phyloP scores from a whole-genome alignment of 2,888 invertebrate species.

The Hyalella azteca region DNA sequence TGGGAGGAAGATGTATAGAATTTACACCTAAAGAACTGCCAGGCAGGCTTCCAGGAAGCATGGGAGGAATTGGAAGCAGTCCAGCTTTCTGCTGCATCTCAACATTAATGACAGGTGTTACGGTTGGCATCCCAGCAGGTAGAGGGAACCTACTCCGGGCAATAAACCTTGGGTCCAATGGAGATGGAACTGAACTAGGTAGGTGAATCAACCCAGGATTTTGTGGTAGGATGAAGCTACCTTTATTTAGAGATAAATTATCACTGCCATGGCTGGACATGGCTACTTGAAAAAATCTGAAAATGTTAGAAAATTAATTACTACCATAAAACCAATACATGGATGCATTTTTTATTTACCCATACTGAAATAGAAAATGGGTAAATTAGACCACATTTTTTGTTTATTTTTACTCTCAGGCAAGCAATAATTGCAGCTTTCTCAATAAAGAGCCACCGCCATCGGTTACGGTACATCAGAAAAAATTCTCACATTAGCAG shows the following conservation, averaged over 20 bases:
- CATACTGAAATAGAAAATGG: too few relatives aligned
- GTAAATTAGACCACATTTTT: too few relatives aligned
- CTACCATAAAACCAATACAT: neutral
- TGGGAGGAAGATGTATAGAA: neutral
- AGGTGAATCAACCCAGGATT: neutral
- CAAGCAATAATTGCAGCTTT: too few relatives aligned
- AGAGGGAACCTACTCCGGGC: neutral
- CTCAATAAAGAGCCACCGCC: too few relatives aligned
- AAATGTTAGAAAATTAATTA: neutral
- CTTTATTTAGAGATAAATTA: neutral
- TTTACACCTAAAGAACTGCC: neutral
- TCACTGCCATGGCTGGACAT: neutral
- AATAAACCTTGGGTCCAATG: neutral
- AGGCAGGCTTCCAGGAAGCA: neutral
- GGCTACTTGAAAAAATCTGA: too few relatives aligned
- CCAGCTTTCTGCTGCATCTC: neutral
- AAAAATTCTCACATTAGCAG: too few relatives aligned
- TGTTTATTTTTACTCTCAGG: too few relatives aligned
- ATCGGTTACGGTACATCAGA: too few relatives aligned
- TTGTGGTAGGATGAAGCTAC: neutral
- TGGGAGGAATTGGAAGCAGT: neutral
- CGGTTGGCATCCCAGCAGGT: constrained; percentile 1
- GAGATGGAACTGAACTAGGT: neutral
- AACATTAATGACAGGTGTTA: neutral
- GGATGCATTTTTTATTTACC: too few relatives aligned